Evolutionary conservation across 2,797 vertebrate genomes (phyloP), one percentile per base, ranked within the genome.

Genomic region (Phrynocephalus guinanensis): DNA sequence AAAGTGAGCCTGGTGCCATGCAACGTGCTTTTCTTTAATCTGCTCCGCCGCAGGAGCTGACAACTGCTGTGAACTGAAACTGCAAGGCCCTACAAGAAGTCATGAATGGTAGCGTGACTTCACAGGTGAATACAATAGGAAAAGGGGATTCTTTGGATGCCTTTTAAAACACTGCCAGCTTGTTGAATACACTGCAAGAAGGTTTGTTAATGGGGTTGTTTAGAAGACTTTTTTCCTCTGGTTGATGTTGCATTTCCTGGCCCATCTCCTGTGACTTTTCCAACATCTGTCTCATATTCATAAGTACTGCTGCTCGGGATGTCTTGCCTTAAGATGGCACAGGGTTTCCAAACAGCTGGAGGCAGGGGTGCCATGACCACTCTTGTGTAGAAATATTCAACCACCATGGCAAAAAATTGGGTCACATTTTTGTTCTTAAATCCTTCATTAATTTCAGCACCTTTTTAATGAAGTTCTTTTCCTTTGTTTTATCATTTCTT

Each of bases 221-320:
- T 87, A 86, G 86, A 89, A 92, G 86, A 24, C 0, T 13, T 18
- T 80, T 90, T 70, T 84, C 15, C 16, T 91, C 83, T 87, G 75
- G 86, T 67, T 94, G 85, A 66, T n/a, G 24, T 84, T 71, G 20
- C 82, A 83, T 76, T 78, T 38, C 84, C 30, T 26, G 88, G 86
- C 80, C 92, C 86, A 90, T n/a, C 50, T 92, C 92, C 91, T 84
- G 85, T 82, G 86, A 38, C 85, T 2, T 85, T 91, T 85, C 68
- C 50, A 90, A 68, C 84, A 89, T 77, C 20, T 60, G 48, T 13
- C 75, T 91, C 83, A 76, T 92, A 75, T 66, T 56, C 7, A 44
- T 44, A 44, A 82, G 80, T 81, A 82, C 72, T 89, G 90, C 73
- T 79, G 84, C 0, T 10, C 82, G 91, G 82, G 81, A 77, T 76